A percentile compares a stretch with the other conserved stretches of the same genome.
Conservation (phyloP, 2,113 vertebrate species). For the Stercorarius parasiticus region DNA sequence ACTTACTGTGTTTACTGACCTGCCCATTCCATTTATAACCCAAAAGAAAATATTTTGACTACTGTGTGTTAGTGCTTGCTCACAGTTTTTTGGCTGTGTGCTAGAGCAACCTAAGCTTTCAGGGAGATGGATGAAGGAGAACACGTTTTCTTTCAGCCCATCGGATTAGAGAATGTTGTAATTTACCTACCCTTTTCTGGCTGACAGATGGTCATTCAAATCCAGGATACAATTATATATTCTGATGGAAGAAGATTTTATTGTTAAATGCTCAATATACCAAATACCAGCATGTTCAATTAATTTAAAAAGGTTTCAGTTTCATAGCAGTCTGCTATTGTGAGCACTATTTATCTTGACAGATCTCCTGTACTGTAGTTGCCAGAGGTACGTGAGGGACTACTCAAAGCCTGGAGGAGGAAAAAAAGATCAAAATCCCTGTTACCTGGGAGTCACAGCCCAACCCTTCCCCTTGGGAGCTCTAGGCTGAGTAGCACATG, state of each 20-base stretch:
- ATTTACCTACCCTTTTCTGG: constrained; percentile 71
- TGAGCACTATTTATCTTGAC: constrained; percentile 4
- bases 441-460: background rate
- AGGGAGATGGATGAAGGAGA: constrained; percentile 58
- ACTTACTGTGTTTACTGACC: background rate
- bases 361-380: background rate
- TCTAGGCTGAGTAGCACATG: background rate
- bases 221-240: constrained; percentile 74
- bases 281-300: constrained; percentile 53
- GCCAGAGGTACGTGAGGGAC: background rate
- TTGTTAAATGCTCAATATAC: constrained; percentile 51
- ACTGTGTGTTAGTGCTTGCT: background rate
- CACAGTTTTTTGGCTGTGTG: background rate
- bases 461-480: background rate
- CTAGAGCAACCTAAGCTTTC: constrained; percentile 25
- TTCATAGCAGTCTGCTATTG: background rate
- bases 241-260: constrained; percentile 54
- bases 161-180: constrained; percentile 64
- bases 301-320: constrained; percentile 49
- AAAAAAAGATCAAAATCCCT: background rate
- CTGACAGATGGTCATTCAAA: constrained; percentile 76
- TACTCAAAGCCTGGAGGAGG: background rate
- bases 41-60: background rate
- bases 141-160: constrained; percentile 46
- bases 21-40: background rate